phyloP scores from a whole-genome alignment of 2,888 invertebrate species.

The Palloptera scutellata region DNA sequence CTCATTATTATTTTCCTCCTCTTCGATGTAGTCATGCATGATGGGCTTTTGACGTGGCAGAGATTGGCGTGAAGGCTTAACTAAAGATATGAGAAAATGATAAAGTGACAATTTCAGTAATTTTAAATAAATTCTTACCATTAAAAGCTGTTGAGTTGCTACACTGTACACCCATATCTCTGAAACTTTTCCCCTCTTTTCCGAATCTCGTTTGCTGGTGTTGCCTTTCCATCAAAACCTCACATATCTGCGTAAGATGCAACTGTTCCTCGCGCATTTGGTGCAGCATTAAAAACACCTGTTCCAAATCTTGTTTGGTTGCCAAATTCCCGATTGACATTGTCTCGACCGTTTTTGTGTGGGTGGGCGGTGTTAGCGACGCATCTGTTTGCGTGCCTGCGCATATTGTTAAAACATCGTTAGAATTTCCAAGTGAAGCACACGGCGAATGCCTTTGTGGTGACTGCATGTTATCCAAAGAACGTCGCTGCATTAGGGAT shows the following conservation, averaged over 20 bases:
- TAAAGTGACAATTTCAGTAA: neutral
- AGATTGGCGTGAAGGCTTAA: constrained; percentile 28
- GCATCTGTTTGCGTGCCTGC: constrained; percentile 59
- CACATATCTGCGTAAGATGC: constrained; percentile 46
- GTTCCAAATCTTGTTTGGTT: constrained; percentile 49
- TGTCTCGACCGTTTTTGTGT: neutral
- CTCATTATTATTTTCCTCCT: constrained; percentile 39
- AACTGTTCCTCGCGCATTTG: constrained; percentile 52
- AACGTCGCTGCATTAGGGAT: constrained; percentile 15
- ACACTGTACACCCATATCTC: constrained; percentile 44
- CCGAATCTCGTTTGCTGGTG: constrained; percentile 22
- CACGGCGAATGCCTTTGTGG: neutral
- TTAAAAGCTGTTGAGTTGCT: constrained; percentile 15
- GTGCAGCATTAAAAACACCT: constrained; percentile 44
- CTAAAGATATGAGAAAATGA: neutral
- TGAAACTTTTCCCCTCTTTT: constrained; percentile 11
- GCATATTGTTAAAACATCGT: constrained; percentile 54
- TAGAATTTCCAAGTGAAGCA: neutral
- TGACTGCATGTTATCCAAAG: constrained; percentile 12
- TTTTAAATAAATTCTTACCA: constrained; percentile 26
- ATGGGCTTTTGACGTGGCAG: constrained; percentile 42
- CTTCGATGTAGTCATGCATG: constrained; percentile 44
- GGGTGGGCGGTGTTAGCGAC: neutral
- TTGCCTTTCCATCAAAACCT: constrained; percentile 35
- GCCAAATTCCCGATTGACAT: constrained; percentile 38